Percentiles rank a stretch among this genome's conserved stretches.
phyloP scores from a whole-genome alignment of 2,113 vertebrate genomes.

The Orthonyx spaldingii region DNA sequence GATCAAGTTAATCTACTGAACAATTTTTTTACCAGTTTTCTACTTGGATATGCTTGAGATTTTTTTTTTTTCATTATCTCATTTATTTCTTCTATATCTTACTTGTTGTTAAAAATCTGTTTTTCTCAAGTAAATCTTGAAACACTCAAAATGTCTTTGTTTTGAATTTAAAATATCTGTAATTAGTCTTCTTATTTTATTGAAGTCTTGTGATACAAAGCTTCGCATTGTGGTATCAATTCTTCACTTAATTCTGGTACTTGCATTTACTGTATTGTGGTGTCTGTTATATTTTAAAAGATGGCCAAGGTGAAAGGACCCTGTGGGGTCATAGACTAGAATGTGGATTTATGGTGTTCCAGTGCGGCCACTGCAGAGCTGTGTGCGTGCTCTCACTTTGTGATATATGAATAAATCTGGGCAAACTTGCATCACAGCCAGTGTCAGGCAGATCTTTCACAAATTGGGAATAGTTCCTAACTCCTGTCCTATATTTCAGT shows the following conservation, averaged over 20 bases:
- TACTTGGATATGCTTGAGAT: not conserved
- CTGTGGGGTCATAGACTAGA: not conserved
- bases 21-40: not conserved
- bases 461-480: not conserved
- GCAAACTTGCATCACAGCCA: not conserved
- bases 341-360: not conserved
- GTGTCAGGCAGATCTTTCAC: not conserved
- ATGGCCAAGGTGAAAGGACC: not conserved
- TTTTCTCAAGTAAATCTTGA: not conserved
- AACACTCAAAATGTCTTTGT: not conserved
- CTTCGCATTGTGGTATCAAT: rapidly evolving
- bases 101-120: not conserved
- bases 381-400: not conserved
- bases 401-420: not conserved
- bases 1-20: not conserved
- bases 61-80: not conserved
- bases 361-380: not conserved
- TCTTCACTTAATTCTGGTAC: not conserved
- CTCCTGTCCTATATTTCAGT: not conserved
- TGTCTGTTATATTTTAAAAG: not conserved
- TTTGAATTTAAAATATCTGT: not conserved
- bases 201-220: not conserved
- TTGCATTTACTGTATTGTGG: not conserved
- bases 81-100: not conserved
- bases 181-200: not conserved